These are phyloP conservation scores for Vannuccia rotundouncinata DNA, from an alignment of 2,888 invertebrate genomes.

Conservation along the genomic window DNA sequence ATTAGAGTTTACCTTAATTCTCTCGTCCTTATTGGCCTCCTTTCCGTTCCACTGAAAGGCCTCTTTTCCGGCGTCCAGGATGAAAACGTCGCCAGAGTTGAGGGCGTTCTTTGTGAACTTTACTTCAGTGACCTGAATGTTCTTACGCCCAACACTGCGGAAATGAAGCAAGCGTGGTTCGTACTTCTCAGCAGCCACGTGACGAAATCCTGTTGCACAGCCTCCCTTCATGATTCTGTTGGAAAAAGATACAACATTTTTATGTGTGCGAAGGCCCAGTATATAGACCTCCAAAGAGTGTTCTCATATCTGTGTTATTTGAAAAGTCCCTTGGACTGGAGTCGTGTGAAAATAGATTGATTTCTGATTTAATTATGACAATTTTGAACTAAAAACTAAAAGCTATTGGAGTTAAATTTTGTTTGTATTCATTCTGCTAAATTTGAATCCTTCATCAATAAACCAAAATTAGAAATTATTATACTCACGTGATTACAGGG, in stretches of 20 bases:
- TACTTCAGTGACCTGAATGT: conserved; percentile 39
- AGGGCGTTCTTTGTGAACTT: conserved; percentile 42
- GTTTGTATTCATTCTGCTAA: too few species aligned
- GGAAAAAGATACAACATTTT: not conserved
- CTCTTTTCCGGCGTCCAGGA: conserved; percentile 49
- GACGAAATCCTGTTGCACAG: conserved; percentile 40
- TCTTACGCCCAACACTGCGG: not conserved
- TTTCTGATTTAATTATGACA: too few species aligned
- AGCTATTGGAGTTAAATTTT: too few species aligned
- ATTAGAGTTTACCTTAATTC: conserved; percentile 48
- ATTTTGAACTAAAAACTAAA: too few species aligned
- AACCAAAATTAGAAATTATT: too few species aligned
- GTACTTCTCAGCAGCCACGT: conserved; percentile 41
- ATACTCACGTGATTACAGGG: conserved; percentile 41
- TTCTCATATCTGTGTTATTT: too few species aligned
- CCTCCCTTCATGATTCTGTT: conserved; percentile 42
- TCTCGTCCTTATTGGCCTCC: conserved; percentile 51
- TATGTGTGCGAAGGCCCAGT: not conserved
- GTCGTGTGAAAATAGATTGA: too few species aligned
- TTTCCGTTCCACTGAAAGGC: conserved; percentile 53
- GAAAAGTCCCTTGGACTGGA: too few species aligned
- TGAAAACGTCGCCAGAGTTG: conserved; percentile 50
- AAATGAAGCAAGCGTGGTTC: conserved; percentile 40
- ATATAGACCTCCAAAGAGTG: too few species aligned
- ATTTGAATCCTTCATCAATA: too few species aligned